Percentiles rank a stretch among this genome's conserved stretches.
Conservation (phyloP, 2,888 invertebrate genomes). For the Drosophila neutralis region DNA sequence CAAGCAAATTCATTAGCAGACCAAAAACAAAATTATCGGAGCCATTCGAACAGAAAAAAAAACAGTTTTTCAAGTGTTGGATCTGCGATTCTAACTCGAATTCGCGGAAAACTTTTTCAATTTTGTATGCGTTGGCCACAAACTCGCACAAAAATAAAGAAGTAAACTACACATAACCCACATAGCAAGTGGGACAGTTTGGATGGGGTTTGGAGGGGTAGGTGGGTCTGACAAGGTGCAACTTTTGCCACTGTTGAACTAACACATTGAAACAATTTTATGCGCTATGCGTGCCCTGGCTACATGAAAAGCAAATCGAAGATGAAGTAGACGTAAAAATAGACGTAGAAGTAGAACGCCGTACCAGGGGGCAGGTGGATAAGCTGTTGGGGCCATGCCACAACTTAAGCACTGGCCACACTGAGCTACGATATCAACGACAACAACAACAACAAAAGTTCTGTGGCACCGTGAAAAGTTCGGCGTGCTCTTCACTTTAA, state of each 20-base stretch:
- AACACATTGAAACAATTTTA: constrained; percentile 70
- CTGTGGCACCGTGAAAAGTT: constrained; percentile 38
- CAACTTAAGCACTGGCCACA: constrained; percentile 55
- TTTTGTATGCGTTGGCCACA: constrained; percentile 60
- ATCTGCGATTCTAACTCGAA: constrained; percentile 26
- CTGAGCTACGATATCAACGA: constrained; percentile 3
- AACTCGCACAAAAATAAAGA: constrained; percentile 45
- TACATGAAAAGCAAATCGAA: constrained; percentile 78
- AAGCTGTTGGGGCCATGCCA: constrained; percentile 35
- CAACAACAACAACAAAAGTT: constrained; percentile 22
- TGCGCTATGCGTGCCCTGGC: constrained; percentile 77
- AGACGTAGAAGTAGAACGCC: constrained; percentile 17
- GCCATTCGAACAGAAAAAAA: constrained; percentile 5
- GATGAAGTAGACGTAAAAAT: constrained; percentile 52
- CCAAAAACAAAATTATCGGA: constrained; percentile 51
- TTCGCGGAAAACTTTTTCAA: constrained; percentile 71
- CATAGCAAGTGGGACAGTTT: constrained; percentile 28
- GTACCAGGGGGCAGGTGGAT: constrained; percentile 16
- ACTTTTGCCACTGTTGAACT: constrained; percentile 54
- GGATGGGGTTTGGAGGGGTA: background rate
- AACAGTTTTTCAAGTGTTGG: constrained; percentile 22
- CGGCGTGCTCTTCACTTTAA: constrained; percentile 10
- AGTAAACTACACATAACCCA: constrained; percentile 59
- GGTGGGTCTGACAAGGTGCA: constrained; percentile 47
- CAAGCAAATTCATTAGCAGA: constrained; percentile 69